Percentiles rank a stretch among this genome's conserved stretches.
These are phyloP conservation scores for Pegoplata infirma DNA, from an alignment of 2,888 invertebrate genomes.

Conservation along the genomic window DNA sequence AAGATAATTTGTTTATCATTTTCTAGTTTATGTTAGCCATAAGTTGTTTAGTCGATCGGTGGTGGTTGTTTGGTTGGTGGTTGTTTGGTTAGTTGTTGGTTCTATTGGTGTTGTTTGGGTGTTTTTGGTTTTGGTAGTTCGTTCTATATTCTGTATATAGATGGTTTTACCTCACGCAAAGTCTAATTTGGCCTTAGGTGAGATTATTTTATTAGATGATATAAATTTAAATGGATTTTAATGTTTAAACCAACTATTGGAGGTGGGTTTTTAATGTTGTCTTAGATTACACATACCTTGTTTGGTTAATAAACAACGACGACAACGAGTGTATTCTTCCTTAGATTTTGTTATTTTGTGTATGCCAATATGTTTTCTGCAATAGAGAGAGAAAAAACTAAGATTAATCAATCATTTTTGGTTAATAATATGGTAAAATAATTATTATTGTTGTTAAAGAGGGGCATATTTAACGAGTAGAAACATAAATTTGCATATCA, in stretches of 20 bases:
- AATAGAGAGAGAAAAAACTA: constrained; percentile 24
- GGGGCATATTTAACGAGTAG: background rate
- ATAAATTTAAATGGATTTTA: constrained; percentile 62
- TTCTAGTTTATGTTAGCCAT: constrained; percentile 32
- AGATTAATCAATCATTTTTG: constrained; percentile 46
- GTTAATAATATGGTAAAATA: constrained; percentile 32
- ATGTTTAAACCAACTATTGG: constrained; percentile 49
- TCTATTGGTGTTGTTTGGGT: background rate
- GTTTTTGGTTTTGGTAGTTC: constrained; percentile 6
- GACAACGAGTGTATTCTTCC: constrained; percentile 3
- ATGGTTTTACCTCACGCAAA: constrained; percentile 57
- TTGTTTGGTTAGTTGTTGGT: background rate
- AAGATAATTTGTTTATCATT: constrained; percentile 59
- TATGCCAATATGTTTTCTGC: constrained; percentile 18
- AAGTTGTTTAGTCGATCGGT: background rate
- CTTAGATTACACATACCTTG: constrained; percentile 52
- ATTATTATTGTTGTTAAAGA: constrained; percentile 14
- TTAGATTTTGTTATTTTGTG: constrained; percentile 12
- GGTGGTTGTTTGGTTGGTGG: background rate
- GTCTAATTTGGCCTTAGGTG: constrained; percentile 49
- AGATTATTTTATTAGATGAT: constrained; percentile 54
- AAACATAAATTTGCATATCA: background rate
- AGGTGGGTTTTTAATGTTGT: constrained; percentile 43
- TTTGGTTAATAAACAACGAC: constrained; percentile 13
- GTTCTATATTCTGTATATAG: background rate